A percentile compares a stretch with the other conserved stretches of the same genome.
Evolutionary conservation across 2,888 invertebrate genomes (phyloP).

Genomic region (Drosophila monieri): DNA sequence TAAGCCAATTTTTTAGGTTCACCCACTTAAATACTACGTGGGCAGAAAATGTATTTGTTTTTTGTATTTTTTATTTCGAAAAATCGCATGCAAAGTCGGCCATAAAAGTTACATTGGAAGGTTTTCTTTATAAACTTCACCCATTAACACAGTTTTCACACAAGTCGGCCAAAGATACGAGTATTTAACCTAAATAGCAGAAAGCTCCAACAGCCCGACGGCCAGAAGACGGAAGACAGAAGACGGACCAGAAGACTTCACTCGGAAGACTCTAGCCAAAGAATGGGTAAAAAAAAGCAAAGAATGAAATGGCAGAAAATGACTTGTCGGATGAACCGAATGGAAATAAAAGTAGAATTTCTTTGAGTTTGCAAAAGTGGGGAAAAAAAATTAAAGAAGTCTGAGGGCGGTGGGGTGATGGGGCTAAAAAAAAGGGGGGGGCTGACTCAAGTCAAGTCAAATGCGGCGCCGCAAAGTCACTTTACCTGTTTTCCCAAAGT

Average conservation of each 20-base stretch:
- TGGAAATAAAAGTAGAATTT: background rate
- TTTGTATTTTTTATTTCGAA: background rate
- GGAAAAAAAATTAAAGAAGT: slow-evolving; percentile 8
- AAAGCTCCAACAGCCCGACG: slow-evolving; percentile 24
- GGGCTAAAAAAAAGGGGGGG: background rate
- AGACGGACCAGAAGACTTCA: slow-evolving; percentile 10
- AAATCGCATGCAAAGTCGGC: slow-evolving; percentile 30
- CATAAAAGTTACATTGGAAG: slow-evolving; percentile 27
- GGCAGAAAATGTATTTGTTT: background rate
- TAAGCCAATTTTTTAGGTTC: background rate
- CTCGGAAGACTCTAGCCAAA: slow-evolving; percentile 1
- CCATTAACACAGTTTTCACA: slow-evolving; percentile 70
- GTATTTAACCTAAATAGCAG: slow-evolving; percentile 65
- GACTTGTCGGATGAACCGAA: slow-evolving; percentile 10
- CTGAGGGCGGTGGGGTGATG: background rate
- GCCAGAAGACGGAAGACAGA: slow-evolving; percentile 27
- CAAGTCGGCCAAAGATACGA: slow-evolving; percentile 34
- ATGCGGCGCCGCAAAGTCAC: slow-evolving; percentile 44
- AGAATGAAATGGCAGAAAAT: slow-evolving; percentile 30
- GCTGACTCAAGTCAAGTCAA: slow-evolving; percentile 22
- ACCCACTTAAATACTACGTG: background rate
- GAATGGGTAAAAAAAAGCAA: background rate
- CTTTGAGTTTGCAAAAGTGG: background rate
- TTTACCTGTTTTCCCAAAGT: slow-evolving; percentile 23
- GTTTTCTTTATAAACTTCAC: slow-evolving; percentile 66